Evolutionary conservation across 2,888 invertebrate genomes (phyloP).

Genomic region (Campoletis raptor): DNA sequence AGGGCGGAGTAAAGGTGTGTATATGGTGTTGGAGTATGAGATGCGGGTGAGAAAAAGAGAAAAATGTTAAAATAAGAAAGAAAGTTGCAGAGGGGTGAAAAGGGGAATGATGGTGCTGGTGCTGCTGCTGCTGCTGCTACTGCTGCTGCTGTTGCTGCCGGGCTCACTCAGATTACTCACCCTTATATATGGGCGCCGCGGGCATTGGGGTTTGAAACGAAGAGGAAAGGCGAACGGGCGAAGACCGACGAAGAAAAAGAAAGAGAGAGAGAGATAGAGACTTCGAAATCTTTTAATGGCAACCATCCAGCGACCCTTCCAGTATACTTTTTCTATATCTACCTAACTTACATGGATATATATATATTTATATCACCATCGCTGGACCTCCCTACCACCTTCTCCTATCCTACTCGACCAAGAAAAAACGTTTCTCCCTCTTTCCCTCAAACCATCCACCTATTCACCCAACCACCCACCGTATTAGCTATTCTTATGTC

Average conservation of each 20-base stretch:
- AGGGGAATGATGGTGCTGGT: conserved; percentile 34
- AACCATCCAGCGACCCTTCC: conserved; percentile 80
- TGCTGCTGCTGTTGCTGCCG: conserved; percentile 58
- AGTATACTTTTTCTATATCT: conserved; percentile 56
- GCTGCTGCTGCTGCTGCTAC: too few species aligned
- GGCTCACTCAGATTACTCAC: conserved; percentile 81
- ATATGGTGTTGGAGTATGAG: conserved; percentile 47
- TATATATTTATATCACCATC: conserved; percentile 48
- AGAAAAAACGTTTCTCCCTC: conserved; percentile 40
- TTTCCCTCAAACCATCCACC: conserved; percentile 43
- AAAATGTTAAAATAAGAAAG: conserved; percentile 56
- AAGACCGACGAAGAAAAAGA: conserved; percentile 54
- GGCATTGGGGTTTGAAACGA: conserved; percentile 57
- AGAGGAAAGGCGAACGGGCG: conserved; percentile 69
- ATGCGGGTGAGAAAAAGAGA: conserved; percentile 71
- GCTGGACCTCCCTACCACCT: conserved; percentile 64
- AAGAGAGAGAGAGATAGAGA: conserved; percentile 69
- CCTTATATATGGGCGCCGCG: conserved; percentile 82
- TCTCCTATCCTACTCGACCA: conserved; percentile 67
- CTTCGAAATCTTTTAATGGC: conserved; percentile 84
- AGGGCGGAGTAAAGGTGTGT: conserved; percentile 66
- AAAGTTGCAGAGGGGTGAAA: conserved; percentile 34
- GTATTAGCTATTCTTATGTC: conserved; percentile 83
- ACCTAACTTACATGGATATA: conserved; percentile 8
- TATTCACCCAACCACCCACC: conserved; percentile 73